Evolutionary conservation across 92 coral and sea anemone species (phyloP).

Genomic region (Paramuricea clavata): DNA sequence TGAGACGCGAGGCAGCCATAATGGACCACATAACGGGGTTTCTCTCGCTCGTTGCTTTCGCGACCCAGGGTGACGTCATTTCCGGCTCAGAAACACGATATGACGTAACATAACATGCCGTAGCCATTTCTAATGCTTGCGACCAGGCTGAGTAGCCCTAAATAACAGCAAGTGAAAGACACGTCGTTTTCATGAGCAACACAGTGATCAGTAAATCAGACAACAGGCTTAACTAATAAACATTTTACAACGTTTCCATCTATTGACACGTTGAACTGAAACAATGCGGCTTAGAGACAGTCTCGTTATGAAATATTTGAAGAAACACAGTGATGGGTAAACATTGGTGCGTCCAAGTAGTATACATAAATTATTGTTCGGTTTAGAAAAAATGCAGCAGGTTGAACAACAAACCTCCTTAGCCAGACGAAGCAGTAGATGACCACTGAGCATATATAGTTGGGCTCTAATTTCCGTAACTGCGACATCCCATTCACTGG

Average conservation of each 20-base stretch:
- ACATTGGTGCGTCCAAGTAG: not conserved
- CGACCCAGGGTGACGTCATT: constrained; percentile 86
- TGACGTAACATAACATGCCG: constrained; percentile 80
- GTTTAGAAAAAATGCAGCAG: not conserved
- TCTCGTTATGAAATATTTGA: no score
- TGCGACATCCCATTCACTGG: constrained; percentile 92
- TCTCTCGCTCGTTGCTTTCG: constrained; percentile 73
- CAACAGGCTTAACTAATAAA: no score
- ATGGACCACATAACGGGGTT: constrained; percentile 87
- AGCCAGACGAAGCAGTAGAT: constrained; percentile 80
- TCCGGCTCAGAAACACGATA: constrained; percentile 79
- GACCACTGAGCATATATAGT: constrained; percentile 85
- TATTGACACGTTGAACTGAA: no score
- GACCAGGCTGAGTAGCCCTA: constrained; percentile 94
- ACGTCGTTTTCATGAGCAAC: not conserved
- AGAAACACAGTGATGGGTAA: not conserved
- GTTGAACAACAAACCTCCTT: constrained; percentile 75
- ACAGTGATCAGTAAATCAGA: not conserved
- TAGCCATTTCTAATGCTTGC: constrained; percentile 79
- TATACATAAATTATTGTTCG: no score
- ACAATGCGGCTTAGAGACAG: no score
- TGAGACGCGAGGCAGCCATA: constrained; percentile 91
- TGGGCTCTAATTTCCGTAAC: constrained; percentile 90
- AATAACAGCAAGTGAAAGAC: not conserved
- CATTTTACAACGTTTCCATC: no score